Conservation (phyloP, 2,113 vertebrate species). For the Halcyon senegalensis region DNA sequence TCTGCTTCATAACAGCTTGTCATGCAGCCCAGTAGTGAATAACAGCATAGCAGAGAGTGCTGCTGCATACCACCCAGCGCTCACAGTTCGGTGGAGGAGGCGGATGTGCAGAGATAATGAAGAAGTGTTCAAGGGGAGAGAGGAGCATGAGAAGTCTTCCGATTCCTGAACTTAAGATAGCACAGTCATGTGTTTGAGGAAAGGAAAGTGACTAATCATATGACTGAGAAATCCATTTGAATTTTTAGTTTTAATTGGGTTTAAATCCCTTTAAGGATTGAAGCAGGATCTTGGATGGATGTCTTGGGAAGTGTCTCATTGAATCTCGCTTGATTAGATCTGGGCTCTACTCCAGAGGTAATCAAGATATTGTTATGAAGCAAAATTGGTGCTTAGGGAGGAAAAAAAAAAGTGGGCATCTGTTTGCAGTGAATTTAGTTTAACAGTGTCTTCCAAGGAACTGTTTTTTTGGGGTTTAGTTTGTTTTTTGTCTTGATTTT, state of each 20-base stretch:
- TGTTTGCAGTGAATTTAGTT: not conserved
- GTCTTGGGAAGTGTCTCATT: not conserved
- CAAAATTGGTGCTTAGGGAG: not conserved
- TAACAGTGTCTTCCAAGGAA: not conserved
- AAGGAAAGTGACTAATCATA: not conserved
- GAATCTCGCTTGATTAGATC: slow-evolving; percentile 2
- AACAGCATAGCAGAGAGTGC: not conserved
- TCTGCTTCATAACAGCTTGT: slow-evolving; percentile 30
- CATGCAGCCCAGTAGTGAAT: not conserved
- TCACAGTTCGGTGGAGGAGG: not conserved
- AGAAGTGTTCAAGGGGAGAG: not conserved
- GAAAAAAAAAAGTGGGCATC: not conserved
- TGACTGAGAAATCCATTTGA: not conserved
- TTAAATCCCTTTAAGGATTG: not conserved
- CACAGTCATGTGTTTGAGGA: not conserved
- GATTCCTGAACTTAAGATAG: not conserved
- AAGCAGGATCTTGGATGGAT: not conserved
- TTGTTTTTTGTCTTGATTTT: not conserved
- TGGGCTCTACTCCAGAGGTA: slow-evolving; percentile 26
- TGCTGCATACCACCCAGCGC: not conserved
- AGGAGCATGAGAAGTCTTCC: not conserved
- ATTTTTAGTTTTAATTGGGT: not conserved
- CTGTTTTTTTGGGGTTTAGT: not conserved
- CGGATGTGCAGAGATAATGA: not conserved
- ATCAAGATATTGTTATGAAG: slow-evolving; percentile 22